These are phyloP conservation scores for Itoplectis maculator DNA, from an alignment of 2,888 invertebrate species.

Conservation along the genomic window DNA sequence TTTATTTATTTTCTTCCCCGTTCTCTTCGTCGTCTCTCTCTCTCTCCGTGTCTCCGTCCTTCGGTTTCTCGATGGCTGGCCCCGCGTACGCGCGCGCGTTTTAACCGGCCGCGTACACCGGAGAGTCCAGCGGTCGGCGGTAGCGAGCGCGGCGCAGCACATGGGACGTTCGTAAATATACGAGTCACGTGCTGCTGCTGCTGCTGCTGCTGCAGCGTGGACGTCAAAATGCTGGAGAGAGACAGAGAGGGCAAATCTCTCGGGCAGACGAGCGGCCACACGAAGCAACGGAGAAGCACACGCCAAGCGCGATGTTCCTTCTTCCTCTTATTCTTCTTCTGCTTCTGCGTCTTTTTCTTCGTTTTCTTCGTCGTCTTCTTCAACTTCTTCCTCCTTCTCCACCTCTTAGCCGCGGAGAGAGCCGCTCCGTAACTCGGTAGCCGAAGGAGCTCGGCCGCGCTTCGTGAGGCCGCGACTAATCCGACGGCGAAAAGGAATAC, in stretches of 20 bases:
- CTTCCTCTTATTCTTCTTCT: slow-evolving; percentile 50
- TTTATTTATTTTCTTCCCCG: slow-evolving; percentile 22
- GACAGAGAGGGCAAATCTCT: slow-evolving; percentile 15
- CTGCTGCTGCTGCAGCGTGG: slow-evolving; percentile 73
- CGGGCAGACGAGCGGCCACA: slow-evolving; percentile 18
- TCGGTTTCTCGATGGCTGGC: slow-evolving; percentile 55
- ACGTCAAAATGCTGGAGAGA: slow-evolving; percentile 77
- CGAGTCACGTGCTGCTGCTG: slow-evolving; percentile 82
- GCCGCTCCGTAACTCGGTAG: slow-evolving; percentile 66
- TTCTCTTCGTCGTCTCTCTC: slow-evolving; percentile 22
- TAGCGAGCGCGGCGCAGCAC: slow-evolving; percentile 66
- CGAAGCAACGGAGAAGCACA: slow-evolving; percentile 58
- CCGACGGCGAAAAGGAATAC: slow-evolving; percentile 42
- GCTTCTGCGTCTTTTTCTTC: slow-evolving; percentile 17
- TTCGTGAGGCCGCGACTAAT: slow-evolving; percentile 61
- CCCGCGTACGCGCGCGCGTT: slow-evolving; percentile 60
- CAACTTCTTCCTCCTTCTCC: slow-evolving; percentile 33
- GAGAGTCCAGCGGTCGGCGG: slow-evolving; percentile 40
- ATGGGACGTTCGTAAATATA: slow-evolving; percentile 81
- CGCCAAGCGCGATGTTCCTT: slow-evolving; percentile 61
- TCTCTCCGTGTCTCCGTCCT: slow-evolving; percentile 51
- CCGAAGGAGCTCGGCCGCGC: slow-evolving; percentile 52
- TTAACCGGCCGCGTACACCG: slow-evolving; percentile 58
- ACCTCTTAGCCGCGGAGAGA: slow-evolving; percentile 38
- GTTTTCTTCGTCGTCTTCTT: slow-evolving; percentile 31